Base-by-base conservation (phyloP, 37 sponge, comb jelly and placozoan genomes). In the Oopsacas minuta region DNA sequence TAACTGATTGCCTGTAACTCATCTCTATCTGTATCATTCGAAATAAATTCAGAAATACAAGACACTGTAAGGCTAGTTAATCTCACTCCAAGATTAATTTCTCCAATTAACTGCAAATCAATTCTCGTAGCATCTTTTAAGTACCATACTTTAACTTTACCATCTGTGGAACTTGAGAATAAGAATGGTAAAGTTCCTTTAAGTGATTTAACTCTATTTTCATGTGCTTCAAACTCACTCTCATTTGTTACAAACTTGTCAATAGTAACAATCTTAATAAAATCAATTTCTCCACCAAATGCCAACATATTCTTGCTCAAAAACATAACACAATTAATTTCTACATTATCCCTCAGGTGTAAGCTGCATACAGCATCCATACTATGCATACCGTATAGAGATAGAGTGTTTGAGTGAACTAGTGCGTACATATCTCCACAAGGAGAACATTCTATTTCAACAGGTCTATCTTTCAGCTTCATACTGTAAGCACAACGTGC, bases 121-220 rank as follows among this genome's bases (percentile, higher is more conserved):
- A 34, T 32, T 32, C 22, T n/a, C 22, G 5, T 12, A 25, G 28
- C 75, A 34, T 34, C 22, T 3, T 61, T 7, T 34, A 61, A 10
- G 75, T 61, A 3, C 75, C 75, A 61, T 3, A 61, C 75, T 12
- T 61, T 61, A 61, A 61, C 75, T 25, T 32, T 61, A 25, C 75
- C 75, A 61, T 61, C 75, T 20, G 75, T 25, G 1, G 75, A 61
- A 34, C 75, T 61, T 3, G 75, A 61, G 75, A 61, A 61, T 25
- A 61, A 34, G 22, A 61, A 61, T 7, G 75, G 75, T 5, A 61
- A 3, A 61, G 22, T 61, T 61, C 75, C 75, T 12, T 61, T 61
- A 34, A 61, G 75, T 32, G 75, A 61, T 61, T 61, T 61, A 61
- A 61, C 75, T 61, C 75, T 61, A 12, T 61, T n/a, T 34, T 61